Conservation (phyloP, 1,140 invertebrate species). For the Lamellibrachia luymesi region DNA sequence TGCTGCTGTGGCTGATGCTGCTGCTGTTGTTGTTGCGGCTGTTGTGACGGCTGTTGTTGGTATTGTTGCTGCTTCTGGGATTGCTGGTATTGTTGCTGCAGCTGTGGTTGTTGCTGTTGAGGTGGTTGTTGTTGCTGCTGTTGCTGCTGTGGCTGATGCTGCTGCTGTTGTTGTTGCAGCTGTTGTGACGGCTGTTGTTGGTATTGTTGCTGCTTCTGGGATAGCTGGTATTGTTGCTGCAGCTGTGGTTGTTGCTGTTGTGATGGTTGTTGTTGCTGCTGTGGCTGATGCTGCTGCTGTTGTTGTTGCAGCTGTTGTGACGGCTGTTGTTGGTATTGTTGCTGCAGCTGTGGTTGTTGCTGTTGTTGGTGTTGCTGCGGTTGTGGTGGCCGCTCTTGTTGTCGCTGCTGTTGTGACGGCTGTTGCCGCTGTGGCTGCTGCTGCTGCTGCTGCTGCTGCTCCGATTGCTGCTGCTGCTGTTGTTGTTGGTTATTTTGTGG, state of each 20-base stretch:
- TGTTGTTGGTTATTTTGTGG: neutral
- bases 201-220: too few relatives aligned
- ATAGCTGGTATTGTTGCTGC: neutral
- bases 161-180: too few relatives aligned
- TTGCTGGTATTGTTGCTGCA: too few relatives aligned
- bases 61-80: too few relatives aligned
- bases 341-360: neutral
- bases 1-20: too few relatives aligned
- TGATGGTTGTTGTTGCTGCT: neutral
- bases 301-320: neutral
- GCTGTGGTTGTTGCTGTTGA: too few relatives aligned
- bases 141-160: too few relatives aligned
- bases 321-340: neutral
- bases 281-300: neutral
- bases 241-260: neutral
- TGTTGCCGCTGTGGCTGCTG: neutral
- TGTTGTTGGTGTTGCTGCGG: neutral
- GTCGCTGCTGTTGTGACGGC: neutral
- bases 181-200: too few relatives aligned
- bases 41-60: too few relatives aligned
- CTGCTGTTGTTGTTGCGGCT: too few relatives aligned
- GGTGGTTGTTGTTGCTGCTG: too few relatives aligned
- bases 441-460: neutral
- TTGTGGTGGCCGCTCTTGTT: neutral
- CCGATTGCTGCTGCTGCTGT: neutral